A percentile compares a stretch with the other conserved stretches of the same genome.
phyloP scores from a whole-genome alignment of 2,113 vertebrate genomes.

The Anguilla japonica region DNA sequence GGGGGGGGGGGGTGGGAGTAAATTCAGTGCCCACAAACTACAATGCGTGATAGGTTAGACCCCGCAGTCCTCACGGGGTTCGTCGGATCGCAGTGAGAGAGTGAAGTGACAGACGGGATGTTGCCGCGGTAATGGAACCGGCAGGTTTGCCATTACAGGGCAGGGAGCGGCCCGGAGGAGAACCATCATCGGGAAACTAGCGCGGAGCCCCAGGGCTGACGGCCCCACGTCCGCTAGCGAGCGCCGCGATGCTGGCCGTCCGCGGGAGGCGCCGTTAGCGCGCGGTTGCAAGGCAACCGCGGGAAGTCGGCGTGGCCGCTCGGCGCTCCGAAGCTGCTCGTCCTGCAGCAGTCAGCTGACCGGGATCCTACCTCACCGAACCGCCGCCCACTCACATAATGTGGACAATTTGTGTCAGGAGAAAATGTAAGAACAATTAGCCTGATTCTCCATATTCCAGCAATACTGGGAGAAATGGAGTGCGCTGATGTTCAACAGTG shows the following conservation, averaged over 20 bases:
- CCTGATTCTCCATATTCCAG: neutral
- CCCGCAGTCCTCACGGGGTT: neutral
- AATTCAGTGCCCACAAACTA: neutral
- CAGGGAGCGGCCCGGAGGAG: neutral
- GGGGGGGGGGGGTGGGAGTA: neutral
- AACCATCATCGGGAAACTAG: neutral
- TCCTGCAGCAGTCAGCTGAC: no score
- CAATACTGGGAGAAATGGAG: neutral
- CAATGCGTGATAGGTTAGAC: neutral
- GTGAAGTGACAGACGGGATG: constrained; percentile 21
- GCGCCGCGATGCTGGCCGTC: neutral
- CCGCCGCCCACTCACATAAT: neutral
- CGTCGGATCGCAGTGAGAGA: neutral
- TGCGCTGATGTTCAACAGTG: neutral
- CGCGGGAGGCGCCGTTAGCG: neutral
- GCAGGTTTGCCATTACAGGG: constrained; percentile 5
- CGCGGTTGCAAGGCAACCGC: neutral
- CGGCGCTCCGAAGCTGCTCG: no score
- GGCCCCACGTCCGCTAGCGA: neutral
- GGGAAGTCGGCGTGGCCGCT: neutral
- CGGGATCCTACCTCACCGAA: neutral
- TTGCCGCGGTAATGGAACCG: neutral
- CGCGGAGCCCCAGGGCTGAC: neutral
- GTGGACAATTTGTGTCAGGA: neutral
- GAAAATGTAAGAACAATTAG: neutral